Evolutionary conservation across 2,888 invertebrate genomes (phyloP).

Genomic region (Gnatocerus cornutus): DNA sequence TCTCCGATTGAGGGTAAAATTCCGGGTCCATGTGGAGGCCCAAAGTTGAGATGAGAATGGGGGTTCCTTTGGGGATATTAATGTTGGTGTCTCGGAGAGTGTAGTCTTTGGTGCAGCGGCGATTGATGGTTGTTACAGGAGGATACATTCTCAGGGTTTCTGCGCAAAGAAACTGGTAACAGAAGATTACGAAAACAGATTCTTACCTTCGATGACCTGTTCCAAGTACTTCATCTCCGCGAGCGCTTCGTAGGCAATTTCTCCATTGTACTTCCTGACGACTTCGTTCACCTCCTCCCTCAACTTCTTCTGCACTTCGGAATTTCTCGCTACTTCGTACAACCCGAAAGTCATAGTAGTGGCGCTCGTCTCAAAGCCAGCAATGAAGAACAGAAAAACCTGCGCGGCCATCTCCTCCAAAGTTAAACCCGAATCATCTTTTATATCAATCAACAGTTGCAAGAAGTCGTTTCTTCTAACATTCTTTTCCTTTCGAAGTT

Average conservation of each 20-base stretch:
- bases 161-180: constrained; percentile 42
- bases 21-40: constrained; percentile 49
- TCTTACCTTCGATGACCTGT: constrained; percentile 59
- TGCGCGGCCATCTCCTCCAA: constrained; percentile 70
- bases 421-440: constrained; percentile 40
- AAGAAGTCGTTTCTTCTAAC: constrained; percentile 59
- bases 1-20: constrained; percentile 9
- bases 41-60: constrained; percentile 54
- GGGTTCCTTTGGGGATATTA: constrained; percentile 58
- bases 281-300: constrained; percentile 67
- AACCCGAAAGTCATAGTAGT: constrained; percentile 74
- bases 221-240: constrained; percentile 71
- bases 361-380: constrained; percentile 78
- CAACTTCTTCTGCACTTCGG: constrained; percentile 59
- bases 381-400: constrained; percentile 75
- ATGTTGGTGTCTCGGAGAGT: constrained; percentile 50
- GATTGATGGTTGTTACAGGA: constrained; percentile 55
- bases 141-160: constrained; percentile 67
- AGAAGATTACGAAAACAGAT: neutral
- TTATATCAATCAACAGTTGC: constrained; percentile 59
- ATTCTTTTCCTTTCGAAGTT: constrained; percentile 57
- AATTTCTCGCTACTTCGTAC: constrained; percentile 71
- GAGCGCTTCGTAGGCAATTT: constrained; percentile 69
- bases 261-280: constrained; percentile 63
- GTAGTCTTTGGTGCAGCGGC: constrained; percentile 55